Base-by-base conservation (phyloP, 2,797 vertebrate genomes). In the Argentina silus region DNA sequence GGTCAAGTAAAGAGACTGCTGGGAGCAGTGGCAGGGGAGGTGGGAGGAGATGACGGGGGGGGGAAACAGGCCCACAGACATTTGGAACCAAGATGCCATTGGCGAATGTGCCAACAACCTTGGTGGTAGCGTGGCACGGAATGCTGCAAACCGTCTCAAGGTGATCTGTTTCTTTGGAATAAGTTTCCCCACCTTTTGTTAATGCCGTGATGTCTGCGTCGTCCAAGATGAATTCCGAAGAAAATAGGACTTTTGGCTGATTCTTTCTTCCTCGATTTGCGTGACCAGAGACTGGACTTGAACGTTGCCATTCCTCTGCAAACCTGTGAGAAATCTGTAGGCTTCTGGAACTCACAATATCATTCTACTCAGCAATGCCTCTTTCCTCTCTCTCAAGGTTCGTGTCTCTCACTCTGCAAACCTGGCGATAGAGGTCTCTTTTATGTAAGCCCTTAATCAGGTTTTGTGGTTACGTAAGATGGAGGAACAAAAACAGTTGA, bases 181-280 rank as follows among this genome's bases (percentile, higher is more conserved):
- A 21, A n/a, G 53, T 59, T 64, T 19, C 42, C 10, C 42, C 61
- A 8, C 15, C 42, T 8, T 62, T 43, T 2, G 48, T n/a, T 45
- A 19, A 45, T 65, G 17, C 3, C 5, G 61, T 72, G 64, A 77
- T 60, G 42, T 64, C 19, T 10, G 64, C 7, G 70, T 70, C 65
- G 75, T 61, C 78, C 55, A 78, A 82, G 11, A 74, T 71, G 51
- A 79, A 75, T 85, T 84, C 81, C n/a, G n/a, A n/a, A 80, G 77
- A 83, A 69, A 80, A 50, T 57, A 47, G 61, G 44, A 60, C 23
- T 75, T 81, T 71, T 84, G 86, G 80, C 81, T 74, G 69, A 73
- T 75, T 85, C 63, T 21, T 48, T 27, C 84, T 84, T 85, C 78
- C 78, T 85, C 72, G 74, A 57, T 82, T 82, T 72, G 80, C 75